Conservation (phyloP, 2,113 vertebrate genomes). For the Excalfactoria chinensis region DNA sequence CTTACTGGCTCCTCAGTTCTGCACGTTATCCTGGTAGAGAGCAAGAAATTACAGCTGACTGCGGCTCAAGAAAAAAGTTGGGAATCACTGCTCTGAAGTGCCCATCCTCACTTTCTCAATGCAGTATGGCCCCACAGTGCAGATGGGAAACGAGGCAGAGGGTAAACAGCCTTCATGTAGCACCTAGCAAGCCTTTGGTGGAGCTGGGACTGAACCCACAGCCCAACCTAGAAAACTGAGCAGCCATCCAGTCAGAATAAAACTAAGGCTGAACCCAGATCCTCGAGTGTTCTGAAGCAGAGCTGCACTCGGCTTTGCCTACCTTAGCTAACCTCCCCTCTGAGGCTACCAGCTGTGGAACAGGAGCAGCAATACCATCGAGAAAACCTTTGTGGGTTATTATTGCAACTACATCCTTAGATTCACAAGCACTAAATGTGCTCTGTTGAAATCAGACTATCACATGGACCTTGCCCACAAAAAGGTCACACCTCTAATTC, state of each 20-base stretch:
- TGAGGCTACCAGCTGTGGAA: not conserved
- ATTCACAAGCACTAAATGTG: not conserved
- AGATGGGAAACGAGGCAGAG: not conserved
- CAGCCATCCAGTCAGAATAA: not conserved
- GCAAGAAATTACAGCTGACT: not conserved
- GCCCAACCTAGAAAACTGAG: not conserved
- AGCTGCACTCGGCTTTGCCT: not conserved
- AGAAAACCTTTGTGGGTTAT: not conserved
- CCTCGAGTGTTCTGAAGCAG: not conserved
- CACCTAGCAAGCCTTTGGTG: not conserved
- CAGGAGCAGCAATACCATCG: not conserved
- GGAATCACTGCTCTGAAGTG: not conserved
- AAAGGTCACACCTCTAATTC: conserved; percentile 3
- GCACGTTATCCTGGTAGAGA: accelerated
- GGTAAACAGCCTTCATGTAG: not conserved
- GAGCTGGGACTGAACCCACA: not conserved
- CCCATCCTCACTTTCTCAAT: not conserved
- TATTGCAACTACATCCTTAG: not conserved
- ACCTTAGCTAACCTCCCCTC: not conserved
- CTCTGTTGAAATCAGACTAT: conserved; percentile 32
- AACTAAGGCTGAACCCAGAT: not conserved
- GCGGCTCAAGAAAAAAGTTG: not conserved
- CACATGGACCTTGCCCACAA: conserved; percentile 43
- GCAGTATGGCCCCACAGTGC: not conserved
- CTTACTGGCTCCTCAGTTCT: not conserved